Percentiles rank a stretch among this genome's conserved stretches.
These are phyloP conservation scores for Peromyscus californicus DNA, from an alignment of 2,113 vertebrate genomes.

Conservation along the genomic window DNA sequence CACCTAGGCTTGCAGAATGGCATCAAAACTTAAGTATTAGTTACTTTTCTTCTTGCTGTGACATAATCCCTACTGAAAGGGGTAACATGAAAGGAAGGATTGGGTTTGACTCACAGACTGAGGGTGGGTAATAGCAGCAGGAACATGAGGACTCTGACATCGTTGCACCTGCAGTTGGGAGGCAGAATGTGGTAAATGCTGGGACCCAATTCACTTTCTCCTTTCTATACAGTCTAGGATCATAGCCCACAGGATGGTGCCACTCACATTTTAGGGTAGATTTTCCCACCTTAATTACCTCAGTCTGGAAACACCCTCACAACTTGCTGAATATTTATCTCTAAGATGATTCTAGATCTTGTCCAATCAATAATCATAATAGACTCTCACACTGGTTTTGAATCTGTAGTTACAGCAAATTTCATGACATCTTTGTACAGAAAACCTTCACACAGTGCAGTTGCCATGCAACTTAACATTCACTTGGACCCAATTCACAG, in stretches of 20 bases:
- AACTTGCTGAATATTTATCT: no score
- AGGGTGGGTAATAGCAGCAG: neutral
- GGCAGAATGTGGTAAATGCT: neutral
- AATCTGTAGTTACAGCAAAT: neutral
- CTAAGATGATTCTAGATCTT: neutral
- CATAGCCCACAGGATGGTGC: neutral
- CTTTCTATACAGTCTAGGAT: neutral
- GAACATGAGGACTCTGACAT: neutral
- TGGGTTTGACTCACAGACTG: neutral
- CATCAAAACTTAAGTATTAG: neutral
- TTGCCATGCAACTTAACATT: neutral
- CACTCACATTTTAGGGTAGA: neutral
- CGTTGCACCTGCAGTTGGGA: no score
- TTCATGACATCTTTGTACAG: neutral
- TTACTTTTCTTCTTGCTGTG: neutral
- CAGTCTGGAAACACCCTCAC: neutral
- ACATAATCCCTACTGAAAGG: neutral
- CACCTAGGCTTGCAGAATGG: neutral
- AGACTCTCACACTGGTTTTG: neutral
- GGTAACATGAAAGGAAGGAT: accelerated
- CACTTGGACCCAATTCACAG: neutral
- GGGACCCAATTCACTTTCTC: neutral
- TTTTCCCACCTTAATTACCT: neutral
- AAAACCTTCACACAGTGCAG: neutral
- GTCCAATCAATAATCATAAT: neutral